A percentile compares a stretch with the other conserved stretches of the same genome.
Evolutionary conservation across 2,888 invertebrate genomes (phyloP).

Genomic region (Cerceris rybyensis): DNA sequence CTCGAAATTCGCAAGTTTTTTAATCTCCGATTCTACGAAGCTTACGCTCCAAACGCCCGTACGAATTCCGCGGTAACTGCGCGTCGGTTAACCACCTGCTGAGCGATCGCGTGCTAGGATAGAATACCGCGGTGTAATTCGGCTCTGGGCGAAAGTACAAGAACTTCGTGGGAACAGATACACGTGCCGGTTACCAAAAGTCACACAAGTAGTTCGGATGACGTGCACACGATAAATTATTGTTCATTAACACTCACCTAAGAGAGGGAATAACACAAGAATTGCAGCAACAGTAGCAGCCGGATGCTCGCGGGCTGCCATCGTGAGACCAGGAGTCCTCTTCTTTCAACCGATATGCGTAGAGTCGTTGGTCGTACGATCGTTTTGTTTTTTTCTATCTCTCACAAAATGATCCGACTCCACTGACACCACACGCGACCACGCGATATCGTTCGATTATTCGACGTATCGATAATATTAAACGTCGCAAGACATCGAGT

Average conservation of each 20-base stretch:
- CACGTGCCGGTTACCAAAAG: slow-evolving; percentile 28
- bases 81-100: slow-evolving; percentile 67
- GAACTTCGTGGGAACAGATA: slow-evolving; percentile 35
- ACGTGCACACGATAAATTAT: not conserved
- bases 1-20: not conserved
- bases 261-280: slow-evolving; percentile 69
- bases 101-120: slow-evolving; percentile 61
- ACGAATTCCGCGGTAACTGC: slow-evolving; percentile 39
- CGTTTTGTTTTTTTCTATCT: slow-evolving; percentile 10
- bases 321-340: slow-evolving; percentile 56
- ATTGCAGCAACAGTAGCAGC: slow-evolving; percentile 59
- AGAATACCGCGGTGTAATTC: slow-evolving; percentile 34
- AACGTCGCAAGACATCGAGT: slow-evolving; percentile 52
- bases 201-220: not conserved
- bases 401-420: slow-evolving; percentile 28
- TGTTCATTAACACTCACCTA: slow-evolving; percentile 71
- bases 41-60: not conserved
- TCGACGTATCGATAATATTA: slow-evolving; percentile 41
- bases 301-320: slow-evolving; percentile 73
- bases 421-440: slow-evolving; percentile 61
- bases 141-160: slow-evolving; percentile 35
- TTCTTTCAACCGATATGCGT: slow-evolving; percentile 31
- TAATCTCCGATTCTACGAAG: not conserved
- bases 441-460: slow-evolving; percentile 13
- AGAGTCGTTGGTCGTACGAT: slow-evolving; percentile 19